phyloP scores from a whole-genome alignment of 2,888 invertebrate species.

The Anorthoa munda region DNA sequence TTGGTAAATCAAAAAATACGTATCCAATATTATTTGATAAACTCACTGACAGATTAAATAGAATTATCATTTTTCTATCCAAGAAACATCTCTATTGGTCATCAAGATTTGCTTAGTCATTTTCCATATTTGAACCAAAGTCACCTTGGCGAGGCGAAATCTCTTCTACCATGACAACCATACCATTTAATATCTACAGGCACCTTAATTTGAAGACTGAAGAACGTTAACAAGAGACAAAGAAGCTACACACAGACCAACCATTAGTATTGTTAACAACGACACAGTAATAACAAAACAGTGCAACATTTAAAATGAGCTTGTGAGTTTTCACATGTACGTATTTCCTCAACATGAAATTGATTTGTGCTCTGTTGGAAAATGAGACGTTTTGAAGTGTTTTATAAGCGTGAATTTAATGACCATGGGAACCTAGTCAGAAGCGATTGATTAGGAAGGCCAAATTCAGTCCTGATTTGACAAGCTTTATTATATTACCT shows the following conservation, averaged over 20 bases:
- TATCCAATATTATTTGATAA: too few species aligned
- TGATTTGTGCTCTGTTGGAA: conserved; percentile 21
- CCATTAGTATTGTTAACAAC: conserved; percentile 16
- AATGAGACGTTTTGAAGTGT: conserved; percentile 12
- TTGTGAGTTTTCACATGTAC: conserved; percentile 10
- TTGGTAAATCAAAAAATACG: too few species aligned
- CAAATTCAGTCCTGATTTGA: too few species aligned
- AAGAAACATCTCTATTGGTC: too few species aligned
- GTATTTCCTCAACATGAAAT: background rate
- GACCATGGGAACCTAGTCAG: background rate
- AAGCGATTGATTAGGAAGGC: too few species aligned
- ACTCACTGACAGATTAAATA: too few species aligned
- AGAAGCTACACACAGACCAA: conserved; percentile 6
- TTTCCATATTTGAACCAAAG: too few species aligned
- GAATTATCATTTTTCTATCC: too few species aligned
- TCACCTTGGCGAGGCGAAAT: too few species aligned
- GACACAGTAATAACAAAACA: conserved; percentile 3
- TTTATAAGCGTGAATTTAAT: conserved; percentile 13
- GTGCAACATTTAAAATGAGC: conserved; percentile 31
- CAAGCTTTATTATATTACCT: too few species aligned
- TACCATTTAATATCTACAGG: background rate
- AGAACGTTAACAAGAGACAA: background rate
- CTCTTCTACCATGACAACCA: too few species aligned
- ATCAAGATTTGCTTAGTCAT: too few species aligned
- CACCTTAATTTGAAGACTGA: background rate